Conservation (phyloP, 2,797 vertebrate genomes). For the Synaphobranchus kaupii region DNA sequence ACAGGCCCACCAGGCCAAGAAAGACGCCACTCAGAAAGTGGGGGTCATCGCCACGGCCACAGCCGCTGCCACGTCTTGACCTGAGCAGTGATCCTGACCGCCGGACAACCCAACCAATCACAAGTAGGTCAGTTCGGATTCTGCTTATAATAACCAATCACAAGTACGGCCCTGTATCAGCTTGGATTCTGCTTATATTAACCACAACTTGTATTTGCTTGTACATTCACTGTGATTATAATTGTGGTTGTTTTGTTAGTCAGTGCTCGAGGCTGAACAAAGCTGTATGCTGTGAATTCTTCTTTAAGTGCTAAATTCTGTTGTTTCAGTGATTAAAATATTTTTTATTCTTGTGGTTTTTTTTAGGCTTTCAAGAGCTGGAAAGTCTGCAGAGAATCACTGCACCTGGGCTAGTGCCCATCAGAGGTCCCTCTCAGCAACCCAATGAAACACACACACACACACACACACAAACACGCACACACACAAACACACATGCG, state of each 20-base stretch:
- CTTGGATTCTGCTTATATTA: background rate
- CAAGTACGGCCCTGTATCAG: background rate
- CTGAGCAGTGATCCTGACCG: conserved; percentile 38
- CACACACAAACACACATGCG: background rate
- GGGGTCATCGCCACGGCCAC: conserved; percentile 65
- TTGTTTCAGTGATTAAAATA: background rate
- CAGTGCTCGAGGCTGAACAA: background rate
- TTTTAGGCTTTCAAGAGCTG: conserved; percentile 54
- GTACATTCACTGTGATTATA: background rate
- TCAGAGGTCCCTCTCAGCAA: conserved; percentile 42
- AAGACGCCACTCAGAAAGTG: conserved; percentile 96
- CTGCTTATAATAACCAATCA: too few relatives aligned
- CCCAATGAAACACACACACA: conserved; percentile 26
- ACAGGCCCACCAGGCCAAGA: conserved; percentile 98
- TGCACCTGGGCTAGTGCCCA: conserved; percentile 43
- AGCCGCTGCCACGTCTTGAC: conserved; percentile 71
- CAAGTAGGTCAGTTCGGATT: background rate
- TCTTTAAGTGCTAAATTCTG: background rate
- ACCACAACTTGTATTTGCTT: background rate
- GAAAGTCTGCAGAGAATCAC: conserved; percentile 44
- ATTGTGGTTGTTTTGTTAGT: background rate
- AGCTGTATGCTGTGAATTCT: conserved; percentile 27
- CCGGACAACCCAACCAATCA: background rate
- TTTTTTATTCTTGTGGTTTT: conserved; percentile 31
- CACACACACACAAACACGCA: too few relatives aligned